These are phyloP conservation scores for Apogon hyalosoma DNA, from an alignment of 2,797 vertebrate species.

Conservation along the genomic window DNA sequence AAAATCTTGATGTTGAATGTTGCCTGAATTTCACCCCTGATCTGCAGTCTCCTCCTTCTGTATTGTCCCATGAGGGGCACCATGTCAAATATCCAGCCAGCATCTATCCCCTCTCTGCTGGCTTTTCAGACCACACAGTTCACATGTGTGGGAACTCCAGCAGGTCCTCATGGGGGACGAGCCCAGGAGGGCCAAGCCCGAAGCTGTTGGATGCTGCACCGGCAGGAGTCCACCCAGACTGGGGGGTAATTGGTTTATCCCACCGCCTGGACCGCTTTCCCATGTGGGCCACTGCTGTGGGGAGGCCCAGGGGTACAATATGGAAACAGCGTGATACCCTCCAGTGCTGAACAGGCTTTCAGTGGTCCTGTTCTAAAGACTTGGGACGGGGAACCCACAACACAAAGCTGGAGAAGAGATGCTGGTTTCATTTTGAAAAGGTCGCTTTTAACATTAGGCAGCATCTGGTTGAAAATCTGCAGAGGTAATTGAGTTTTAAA, in stretches of 20 bases:
- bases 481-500: constrained; percentile 71
- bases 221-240: constrained; percentile 78
- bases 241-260: constrained; percentile 86
- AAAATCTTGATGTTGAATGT: constrained; percentile 14
- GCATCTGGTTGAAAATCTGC: constrained; percentile 50
- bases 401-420: constrained; percentile 73
- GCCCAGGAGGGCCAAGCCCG: constrained; percentile 70
- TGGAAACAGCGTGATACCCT: constrained; percentile 82
- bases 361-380: constrained; percentile 58
- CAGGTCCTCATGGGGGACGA: constrained; percentile 74
- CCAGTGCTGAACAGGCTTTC: constrained; percentile 68
- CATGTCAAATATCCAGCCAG: constrained; percentile 71
- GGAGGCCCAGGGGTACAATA: constrained; percentile 82
- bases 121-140: constrained; percentile 72
- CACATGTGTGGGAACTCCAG: constrained; percentile 77
- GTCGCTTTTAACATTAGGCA: constrained; percentile 44
- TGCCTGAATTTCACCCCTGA: constrained; percentile 30
- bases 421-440: constrained; percentile 59
- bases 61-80: constrained; percentile 60
- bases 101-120: constrained; percentile 65
- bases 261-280: constrained; percentile 79
- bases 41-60: constrained; percentile 59
- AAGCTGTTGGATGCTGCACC: constrained; percentile 57
- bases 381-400: constrained; percentile 31
- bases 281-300: constrained; percentile 86